These are phyloP conservation scores for Ahaetulla prasina DNA, from an alignment of 2,113 vertebrate species.

Conservation along the genomic window DNA sequence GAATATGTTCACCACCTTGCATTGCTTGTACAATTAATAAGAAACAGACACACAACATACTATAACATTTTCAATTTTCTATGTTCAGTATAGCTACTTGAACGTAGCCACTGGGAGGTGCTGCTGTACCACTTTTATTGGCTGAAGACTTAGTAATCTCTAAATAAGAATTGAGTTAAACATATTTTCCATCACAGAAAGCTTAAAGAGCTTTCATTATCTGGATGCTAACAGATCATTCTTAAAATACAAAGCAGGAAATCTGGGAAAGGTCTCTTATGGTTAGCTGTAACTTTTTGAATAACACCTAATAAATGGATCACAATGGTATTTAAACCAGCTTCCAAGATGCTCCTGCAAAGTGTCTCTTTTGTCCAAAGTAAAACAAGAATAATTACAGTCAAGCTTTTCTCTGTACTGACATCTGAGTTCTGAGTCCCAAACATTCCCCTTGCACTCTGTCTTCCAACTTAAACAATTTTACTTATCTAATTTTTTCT, in stretches of 20 bases:
- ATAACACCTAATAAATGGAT: not conserved
- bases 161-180: not conserved
- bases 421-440: not conserved
- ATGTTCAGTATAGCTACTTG: not conserved
- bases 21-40: not conserved
- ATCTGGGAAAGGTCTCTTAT: not conserved
- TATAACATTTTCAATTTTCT: not conserved
- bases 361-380: not conserved
- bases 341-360: not conserved
- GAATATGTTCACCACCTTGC: not conserved
- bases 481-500: not conserved
- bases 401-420: not conserved
- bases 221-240: not conserved
- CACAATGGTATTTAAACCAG: not conserved
- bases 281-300: not conserved
- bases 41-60: not conserved
- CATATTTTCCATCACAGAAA: not conserved
- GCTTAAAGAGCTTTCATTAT: not conserved
- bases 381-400: not conserved
- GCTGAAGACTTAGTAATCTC: not conserved
- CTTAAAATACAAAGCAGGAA: not conserved
- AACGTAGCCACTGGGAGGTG: not conserved
- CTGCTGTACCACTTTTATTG: not conserved
- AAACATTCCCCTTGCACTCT: not conserved
- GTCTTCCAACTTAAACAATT: not conserved